Evolutionary conservation across 1,140 invertebrate genomes (phyloP).

Genomic region (Drosophila parabipectinata): DNA sequence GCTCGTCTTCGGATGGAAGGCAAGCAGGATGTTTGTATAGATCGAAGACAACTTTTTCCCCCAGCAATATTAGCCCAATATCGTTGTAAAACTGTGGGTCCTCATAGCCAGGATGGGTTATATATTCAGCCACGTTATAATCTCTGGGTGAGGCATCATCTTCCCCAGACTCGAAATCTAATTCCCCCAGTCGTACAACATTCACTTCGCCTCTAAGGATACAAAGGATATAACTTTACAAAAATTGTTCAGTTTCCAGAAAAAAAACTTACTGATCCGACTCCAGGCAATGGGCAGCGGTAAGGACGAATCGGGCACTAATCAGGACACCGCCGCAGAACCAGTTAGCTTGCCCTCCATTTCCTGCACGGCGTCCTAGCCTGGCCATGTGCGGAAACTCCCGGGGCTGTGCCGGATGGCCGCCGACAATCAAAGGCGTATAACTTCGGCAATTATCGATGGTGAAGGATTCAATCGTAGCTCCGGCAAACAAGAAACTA

Average conservation of each 20-base stretch:
- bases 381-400: constrained; percentile 84
- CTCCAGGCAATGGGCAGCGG: constrained; percentile 83
- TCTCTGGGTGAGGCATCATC: constrained; percentile 71
- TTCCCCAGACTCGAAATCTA: constrained; percentile 53
- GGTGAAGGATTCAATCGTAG: constrained; percentile 33
- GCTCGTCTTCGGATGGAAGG: constrained; percentile 57
- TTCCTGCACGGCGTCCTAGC: constrained; percentile 47
- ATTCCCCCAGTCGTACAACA: constrained; percentile 71
- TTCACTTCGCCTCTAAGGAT: constrained; percentile 58
- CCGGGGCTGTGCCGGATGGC: constrained; percentile 65
- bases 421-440: constrained; percentile 67
- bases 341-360: constrained; percentile 49
- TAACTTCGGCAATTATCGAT: constrained; percentile 63
- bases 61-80: constrained; percentile 67
- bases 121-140: constrained; percentile 47
- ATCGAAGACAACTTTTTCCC: constrained; percentile 55
- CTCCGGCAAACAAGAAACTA: constrained; percentile 58
- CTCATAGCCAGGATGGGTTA: constrained; percentile 60
- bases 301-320: constrained; percentile 79
- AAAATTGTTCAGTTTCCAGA: background rate
- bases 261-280: constrained; percentile 52
- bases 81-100: constrained; percentile 66
- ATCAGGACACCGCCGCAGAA: constrained; percentile 83
- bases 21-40: constrained; percentile 77
- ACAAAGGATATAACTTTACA: background rate